phyloP scores from a whole-genome alignment of 2,888 invertebrate species.

The Polyommatus iphigenia region DNA sequence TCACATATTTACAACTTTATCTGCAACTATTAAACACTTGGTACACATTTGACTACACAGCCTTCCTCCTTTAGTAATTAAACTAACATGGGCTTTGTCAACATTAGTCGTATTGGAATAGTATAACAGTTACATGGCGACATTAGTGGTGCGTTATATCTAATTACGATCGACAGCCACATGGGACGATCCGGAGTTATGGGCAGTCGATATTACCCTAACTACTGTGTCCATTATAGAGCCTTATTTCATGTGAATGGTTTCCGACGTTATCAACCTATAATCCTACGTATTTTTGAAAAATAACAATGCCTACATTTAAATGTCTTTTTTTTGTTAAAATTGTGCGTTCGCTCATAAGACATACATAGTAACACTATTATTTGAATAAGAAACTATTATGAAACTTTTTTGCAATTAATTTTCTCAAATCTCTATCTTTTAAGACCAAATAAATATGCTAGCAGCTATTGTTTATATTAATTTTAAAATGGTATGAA shows the following conservation, averaged over 20 bases:
- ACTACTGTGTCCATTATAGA: not conserved
- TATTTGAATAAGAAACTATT: too few relatives aligned
- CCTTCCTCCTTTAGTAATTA: not conserved
- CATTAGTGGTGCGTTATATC: slow-evolving; percentile 57
- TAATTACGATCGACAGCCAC: slow-evolving; percentile 69
- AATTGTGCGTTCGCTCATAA: too few relatives aligned
- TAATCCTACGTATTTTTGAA: too few relatives aligned
- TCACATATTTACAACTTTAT: slow-evolving; percentile 55
- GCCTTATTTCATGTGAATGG: not conserved
- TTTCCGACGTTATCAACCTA: not conserved
- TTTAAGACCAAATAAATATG: not conserved
- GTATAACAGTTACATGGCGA: not conserved
- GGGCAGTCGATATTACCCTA: not conserved
- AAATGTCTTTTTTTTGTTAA: too few relatives aligned
- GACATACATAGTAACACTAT: too few relatives aligned
- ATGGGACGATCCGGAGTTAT: slow-evolving; percentile 51
- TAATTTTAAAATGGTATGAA: not conserved
- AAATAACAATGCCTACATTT: too few relatives aligned
- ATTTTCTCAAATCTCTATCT: too few relatives aligned
- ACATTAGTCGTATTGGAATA: not conserved
- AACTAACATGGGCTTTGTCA: not conserved
- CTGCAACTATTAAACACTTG: slow-evolving; percentile 32
- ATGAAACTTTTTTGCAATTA: too few relatives aligned
- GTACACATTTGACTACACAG: not conserved
- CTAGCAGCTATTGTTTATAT: too few relatives aligned